Conservation (phyloP, 2,113 vertebrate genomes). For the Nyctibius bracteatus region DNA sequence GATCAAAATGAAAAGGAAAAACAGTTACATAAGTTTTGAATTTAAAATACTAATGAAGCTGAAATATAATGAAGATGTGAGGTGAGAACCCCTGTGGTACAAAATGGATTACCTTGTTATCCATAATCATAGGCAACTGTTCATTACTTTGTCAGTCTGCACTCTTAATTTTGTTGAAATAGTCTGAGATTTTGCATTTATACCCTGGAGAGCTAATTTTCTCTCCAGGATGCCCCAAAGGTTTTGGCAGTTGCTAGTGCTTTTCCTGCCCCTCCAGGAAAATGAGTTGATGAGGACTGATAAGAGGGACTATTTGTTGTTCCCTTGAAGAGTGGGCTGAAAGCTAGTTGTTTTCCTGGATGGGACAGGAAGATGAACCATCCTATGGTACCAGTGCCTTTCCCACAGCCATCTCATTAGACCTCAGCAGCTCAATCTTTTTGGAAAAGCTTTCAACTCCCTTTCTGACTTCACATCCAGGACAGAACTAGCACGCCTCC, state of each 20-base stretch:
- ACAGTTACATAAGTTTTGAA: background rate
- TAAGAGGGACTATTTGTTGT: background rate
- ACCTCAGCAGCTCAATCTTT: background rate
- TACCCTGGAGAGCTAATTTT: conserved; percentile 42
- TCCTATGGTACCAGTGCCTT: background rate
- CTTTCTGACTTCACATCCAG: background rate
- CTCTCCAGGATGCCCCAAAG: background rate
- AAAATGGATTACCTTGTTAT: background rate
- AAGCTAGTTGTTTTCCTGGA: background rate
- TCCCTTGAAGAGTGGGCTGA: background rate
- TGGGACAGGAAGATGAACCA: background rate
- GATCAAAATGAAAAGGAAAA: conserved; percentile 26
- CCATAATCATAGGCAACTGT: conserved; percentile 3
- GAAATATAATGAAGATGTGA: background rate
- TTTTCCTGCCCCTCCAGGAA: conserved; percentile 31
- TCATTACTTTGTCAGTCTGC: conserved; percentile 2
- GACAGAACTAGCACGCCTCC: rapidly evolving
- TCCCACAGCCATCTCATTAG: background rate
- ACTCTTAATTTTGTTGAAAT: background rate
- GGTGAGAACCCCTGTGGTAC: background rate
- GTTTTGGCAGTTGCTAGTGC: conserved; percentile 13
- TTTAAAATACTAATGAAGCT: conserved; percentile 12
- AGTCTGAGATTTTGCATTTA: conserved; percentile 39
- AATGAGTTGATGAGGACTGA: background rate
- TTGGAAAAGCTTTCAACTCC: background rate